These are phyloP conservation scores for Podiceps cristatus DNA, from an alignment of 2,113 vertebrate species.

Conservation along the genomic window DNA sequence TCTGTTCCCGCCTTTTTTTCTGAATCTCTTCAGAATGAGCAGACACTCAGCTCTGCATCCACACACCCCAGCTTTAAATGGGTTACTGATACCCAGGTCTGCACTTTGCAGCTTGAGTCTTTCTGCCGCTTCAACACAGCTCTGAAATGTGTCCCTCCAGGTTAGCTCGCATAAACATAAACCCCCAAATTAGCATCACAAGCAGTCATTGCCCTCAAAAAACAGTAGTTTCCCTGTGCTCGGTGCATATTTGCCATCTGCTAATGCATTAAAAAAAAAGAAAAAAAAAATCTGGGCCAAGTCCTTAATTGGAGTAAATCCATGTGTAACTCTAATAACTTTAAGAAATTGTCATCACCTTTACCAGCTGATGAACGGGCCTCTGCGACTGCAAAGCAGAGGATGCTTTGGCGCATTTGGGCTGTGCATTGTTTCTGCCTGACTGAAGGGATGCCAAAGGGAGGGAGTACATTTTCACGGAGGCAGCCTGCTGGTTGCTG, in stretches of 20 bases:
- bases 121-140: background rate
- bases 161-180: conserved; percentile 56
- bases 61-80: background rate
- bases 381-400: background rate
- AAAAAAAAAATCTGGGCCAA: background rate
- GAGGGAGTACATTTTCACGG: accelerated
- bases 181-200: conserved; percentile 38
- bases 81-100: background rate
- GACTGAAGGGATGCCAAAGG: background rate
- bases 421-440: background rate
- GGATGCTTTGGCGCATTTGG: background rate
- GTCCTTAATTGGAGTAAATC: conserved; percentile 21
- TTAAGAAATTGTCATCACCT: background rate
- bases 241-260: conserved; percentile 31
- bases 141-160: conserved; percentile 40
- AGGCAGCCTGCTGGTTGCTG: background rate
- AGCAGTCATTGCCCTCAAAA: conserved; percentile 50
- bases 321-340: background rate
- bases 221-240: background rate
- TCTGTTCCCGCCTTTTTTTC: background rate
- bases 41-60: background rate
- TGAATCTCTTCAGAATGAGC: background rate
- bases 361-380: background rate
- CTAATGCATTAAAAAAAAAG: background rate
- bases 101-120: background rate